Evolutionary conservation across 2,797 vertebrate species (phyloP).

Genomic region (Takifugu rubripes): DNA sequence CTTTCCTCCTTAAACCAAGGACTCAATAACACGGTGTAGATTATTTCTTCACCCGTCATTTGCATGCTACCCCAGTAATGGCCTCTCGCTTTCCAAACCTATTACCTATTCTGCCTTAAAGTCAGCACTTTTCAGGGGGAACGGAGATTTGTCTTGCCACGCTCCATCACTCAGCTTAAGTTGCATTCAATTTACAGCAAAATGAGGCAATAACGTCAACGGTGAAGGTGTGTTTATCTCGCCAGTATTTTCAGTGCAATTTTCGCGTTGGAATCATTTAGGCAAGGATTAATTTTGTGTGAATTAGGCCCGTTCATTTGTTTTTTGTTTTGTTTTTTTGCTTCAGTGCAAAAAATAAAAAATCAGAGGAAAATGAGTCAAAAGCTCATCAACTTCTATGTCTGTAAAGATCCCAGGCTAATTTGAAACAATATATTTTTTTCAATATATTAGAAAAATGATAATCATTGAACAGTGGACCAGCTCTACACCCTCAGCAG

Average conservation of each 20-base stretch:
- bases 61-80: slow-evolving; percentile 68
- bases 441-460: too few species aligned
- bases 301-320: not conserved
- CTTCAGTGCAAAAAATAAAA: too few species aligned
- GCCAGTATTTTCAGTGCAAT: slow-evolving; percentile 41
- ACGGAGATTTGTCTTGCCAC: slow-evolving; percentile 49
- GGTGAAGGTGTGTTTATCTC: slow-evolving; percentile 50
- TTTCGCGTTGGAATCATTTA: slow-evolving; percentile 37
- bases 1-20: slow-evolving; percentile 60
- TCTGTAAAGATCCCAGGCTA: too few species aligned
- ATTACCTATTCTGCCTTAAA: slow-evolving; percentile 59
- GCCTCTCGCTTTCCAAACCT: slow-evolving; percentile 53
- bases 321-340: too few species aligned
- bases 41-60: slow-evolving; percentile 74
- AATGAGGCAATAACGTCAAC: slow-evolving; percentile 47
- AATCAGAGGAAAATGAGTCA: too few species aligned
- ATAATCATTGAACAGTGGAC: too few species aligned
- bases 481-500: too few species aligned
- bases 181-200: slow-evolving; percentile 48
- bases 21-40: slow-evolving; percentile 69
- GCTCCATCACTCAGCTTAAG: slow-evolving; percentile 43
- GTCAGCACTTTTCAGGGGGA: slow-evolving; percentile 65
- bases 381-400: too few species aligned
- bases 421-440: too few species aligned
- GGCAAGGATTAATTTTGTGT: slow-evolving; percentile 15